Percentiles rank a stretch among this genome's conserved stretches.
phyloP scores from a whole-genome alignment of 2,888 invertebrate species.

The Quadroppia sp. region DNA sequence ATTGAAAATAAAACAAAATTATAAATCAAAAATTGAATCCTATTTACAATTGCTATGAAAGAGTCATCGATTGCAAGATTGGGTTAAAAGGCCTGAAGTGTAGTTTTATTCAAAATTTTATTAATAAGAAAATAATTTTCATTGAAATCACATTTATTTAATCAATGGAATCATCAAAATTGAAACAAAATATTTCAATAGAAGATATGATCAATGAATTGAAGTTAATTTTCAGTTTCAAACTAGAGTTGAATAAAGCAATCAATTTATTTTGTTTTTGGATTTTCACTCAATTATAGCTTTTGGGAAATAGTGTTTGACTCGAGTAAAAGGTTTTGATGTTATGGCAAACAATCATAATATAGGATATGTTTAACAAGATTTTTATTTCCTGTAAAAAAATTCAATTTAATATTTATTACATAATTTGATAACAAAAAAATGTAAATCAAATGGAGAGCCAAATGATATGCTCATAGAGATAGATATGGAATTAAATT shows the following conservation, averaged over 20 bases:
- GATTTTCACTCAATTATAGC: too few species aligned
- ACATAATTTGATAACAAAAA: neutral
- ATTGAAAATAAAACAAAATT: neutral
- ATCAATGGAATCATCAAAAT: constrained; percentile 1
- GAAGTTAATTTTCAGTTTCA: neutral
- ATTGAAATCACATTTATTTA: constrained; percentile 5
- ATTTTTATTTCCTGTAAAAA: neutral
- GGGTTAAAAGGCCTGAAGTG: neutral
- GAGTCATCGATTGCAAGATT: neutral
- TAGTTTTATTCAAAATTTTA: neutral
- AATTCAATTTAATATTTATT: constrained; percentile 2
- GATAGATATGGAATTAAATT: neutral
- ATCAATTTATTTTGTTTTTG: neutral
- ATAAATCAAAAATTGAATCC: neutral
- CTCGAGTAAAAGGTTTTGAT: too few species aligned
- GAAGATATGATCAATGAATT: constrained; percentile 11
- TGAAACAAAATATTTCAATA: constrained; percentile 6
- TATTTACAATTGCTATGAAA: too few species aligned
- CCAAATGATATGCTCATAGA: neutral
- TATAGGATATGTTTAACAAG: neutral
- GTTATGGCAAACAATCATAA: too few species aligned
- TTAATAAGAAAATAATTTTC: neutral
- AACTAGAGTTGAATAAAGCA: neutral
- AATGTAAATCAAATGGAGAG: neutral
- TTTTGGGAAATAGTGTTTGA: too few species aligned